Percentiles rank a stretch among this genome's conserved stretches.
These are phyloP conservation scores for Nebria brevicollis DNA, from an alignment of 2,888 invertebrate species.

Conservation along the genomic window DNA sequence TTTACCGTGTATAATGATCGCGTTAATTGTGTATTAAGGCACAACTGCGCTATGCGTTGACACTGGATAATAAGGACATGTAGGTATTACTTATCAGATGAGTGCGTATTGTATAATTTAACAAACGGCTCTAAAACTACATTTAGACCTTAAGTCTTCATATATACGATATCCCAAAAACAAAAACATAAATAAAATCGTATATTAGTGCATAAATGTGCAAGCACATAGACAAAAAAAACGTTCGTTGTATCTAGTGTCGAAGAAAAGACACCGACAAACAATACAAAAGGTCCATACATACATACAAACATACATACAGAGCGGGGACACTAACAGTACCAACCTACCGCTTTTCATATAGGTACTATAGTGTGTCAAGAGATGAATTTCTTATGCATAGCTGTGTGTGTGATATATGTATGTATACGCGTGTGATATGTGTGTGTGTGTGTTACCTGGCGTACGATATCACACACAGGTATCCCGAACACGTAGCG, in stretches of 20 bases:
- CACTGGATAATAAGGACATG: not conserved
- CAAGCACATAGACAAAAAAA: not conserved
- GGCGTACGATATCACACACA: slow-evolving; percentile 20
- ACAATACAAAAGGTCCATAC: not conserved
- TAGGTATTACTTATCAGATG: no score
- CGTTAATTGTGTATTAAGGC: not conserved
- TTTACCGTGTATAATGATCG: not conserved
- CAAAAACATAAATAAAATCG: no score
- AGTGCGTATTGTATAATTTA: no score
- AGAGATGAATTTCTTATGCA: not conserved
- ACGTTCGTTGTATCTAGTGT: not conserved
- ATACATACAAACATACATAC: not conserved
- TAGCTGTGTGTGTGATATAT: no score
- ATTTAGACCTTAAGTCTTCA: no score
- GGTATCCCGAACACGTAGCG: slow-evolving; percentile 33
- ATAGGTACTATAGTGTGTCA: not conserved
- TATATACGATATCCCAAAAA: no score
- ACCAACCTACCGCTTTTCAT: not conserved
- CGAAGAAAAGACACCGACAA: not conserved
- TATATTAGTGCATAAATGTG: not conserved
- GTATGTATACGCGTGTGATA: no score
- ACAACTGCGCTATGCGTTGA: not conserved
- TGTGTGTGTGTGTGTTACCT: slow-evolving; percentile 28
- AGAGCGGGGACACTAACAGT: not conserved
- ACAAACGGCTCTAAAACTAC: no score